Conservation (phyloP, 2,888 invertebrate genomes). For the Villa cingulata region DNA sequence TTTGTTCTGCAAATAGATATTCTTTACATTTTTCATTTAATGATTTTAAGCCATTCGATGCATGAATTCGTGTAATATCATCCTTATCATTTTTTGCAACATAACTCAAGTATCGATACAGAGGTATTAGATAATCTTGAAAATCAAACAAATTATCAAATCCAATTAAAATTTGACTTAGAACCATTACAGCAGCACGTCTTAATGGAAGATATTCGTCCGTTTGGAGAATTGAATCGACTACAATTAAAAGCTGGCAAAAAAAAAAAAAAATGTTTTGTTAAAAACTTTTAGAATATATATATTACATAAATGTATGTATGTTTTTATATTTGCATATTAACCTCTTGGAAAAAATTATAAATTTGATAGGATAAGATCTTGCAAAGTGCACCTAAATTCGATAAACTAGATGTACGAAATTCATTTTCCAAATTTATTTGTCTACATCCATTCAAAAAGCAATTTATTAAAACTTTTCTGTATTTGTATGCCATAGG, state of each 20-base stretch:
- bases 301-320: neutral
- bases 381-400: conserved; percentile 29
- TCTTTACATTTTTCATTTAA: conserved; percentile 28
- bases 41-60: conserved; percentile 26
- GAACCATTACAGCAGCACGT: conserved; percentile 29
- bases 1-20: conserved; percentile 21
- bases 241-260: conserved; percentile 18
- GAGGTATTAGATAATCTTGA: conserved; percentile 30
- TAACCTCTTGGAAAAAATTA: conserved; percentile 31
- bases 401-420: conserved; percentile 31
- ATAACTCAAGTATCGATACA: conserved; percentile 26
- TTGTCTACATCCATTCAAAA: conserved; percentile 27
- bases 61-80: conserved; percentile 29
- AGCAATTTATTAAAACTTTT: conserved; percentile 27
- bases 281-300: too few species aligned
- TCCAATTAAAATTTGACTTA: conserved; percentile 29
- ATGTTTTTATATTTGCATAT: too few species aligned
- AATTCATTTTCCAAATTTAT: conserved; percentile 27
- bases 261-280: neutral
- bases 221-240: conserved; percentile 24
- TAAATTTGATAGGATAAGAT: conserved; percentile 31
- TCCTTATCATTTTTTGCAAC: conserved; percentile 26
- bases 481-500: conserved; percentile 30
- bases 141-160: conserved; percentile 31
- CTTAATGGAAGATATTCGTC: conserved; percentile 31